A percentile compares a stretch with the other conserved stretches of the same genome.
Conservation (phyloP, 2,797 vertebrate species). For the Coendou prehensilis region DNA sequence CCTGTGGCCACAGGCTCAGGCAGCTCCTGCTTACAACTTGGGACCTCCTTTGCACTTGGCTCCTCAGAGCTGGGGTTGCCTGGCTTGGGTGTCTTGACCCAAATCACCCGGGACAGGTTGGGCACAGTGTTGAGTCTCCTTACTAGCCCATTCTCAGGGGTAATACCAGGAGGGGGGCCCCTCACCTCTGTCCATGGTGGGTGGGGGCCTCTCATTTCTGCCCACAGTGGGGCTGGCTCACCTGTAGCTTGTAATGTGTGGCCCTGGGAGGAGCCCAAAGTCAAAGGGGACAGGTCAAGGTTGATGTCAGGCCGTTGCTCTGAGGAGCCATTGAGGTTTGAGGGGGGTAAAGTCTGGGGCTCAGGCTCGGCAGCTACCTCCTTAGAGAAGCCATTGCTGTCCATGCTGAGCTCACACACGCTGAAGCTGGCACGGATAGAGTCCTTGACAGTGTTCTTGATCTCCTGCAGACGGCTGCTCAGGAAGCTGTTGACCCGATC, state of each 20-base stretch:
- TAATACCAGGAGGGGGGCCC: conserved; percentile 71
- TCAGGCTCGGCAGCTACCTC: conserved; percentile 96
- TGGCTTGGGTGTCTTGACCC: conserved; percentile 95
- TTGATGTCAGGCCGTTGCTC: conserved; percentile 96
- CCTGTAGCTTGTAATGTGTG: conserved; percentile 82
- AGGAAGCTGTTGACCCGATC: conserved; percentile 98
- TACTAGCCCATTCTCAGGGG: conserved; percentile 91
- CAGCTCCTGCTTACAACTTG: conserved; percentile 90
- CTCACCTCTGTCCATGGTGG: conserved; percentile 82
- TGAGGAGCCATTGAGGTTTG: conserved; percentile 95
- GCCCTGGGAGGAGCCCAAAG: conserved; percentile 94
- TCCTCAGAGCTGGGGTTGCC: conserved; percentile 86
- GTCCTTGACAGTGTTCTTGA: conserved; percentile 99
- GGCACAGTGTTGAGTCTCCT: conserved; percentile 94
- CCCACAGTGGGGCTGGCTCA: conserved; percentile 77
- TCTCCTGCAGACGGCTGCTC: conserved; percentile 98
- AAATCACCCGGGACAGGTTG: conserved; percentile 96
- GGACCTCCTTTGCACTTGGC: conserved; percentile 84
- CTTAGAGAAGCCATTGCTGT: conserved; percentile 97
- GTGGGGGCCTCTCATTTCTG: conserved; percentile 84
- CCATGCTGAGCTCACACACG: conserved; percentile 97
- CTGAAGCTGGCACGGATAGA: conserved; percentile 98
- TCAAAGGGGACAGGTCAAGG: conserved; percentile 97
- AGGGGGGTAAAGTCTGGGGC: conserved; percentile 94
- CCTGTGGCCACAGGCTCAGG: conserved; percentile 82